A percentile compares a stretch with the other conserved stretches of the same genome.
Conservation (phyloP, 2,113 vertebrate species). For the Eudyptes chrysolophus region DNA sequence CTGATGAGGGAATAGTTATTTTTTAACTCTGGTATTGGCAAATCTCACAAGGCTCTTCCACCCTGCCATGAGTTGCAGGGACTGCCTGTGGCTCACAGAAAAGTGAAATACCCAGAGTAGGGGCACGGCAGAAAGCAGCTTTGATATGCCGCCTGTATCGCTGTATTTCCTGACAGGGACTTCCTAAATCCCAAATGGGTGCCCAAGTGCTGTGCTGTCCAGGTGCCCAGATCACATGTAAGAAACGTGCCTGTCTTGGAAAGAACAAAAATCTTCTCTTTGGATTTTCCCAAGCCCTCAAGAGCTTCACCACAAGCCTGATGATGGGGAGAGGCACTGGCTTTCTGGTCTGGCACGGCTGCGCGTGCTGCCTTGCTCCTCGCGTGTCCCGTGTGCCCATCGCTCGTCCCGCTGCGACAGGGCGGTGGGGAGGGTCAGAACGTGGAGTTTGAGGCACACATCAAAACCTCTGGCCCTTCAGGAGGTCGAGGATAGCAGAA, state of each 20-base stretch:
- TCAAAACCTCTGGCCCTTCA: neutral
- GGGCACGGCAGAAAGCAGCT: neutral
- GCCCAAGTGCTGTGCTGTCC: neutral
- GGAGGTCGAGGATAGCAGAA: neutral
- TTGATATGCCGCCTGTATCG: neutral
- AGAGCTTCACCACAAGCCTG: neutral
- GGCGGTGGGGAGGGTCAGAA: too few relatives aligned
- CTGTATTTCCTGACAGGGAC: neutral
- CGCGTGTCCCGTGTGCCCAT: rapidly evolving
- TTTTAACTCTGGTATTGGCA: neutral
- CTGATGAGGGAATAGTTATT: neutral
- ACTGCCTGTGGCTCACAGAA: neutral
- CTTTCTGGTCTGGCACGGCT: neutral
- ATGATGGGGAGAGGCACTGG: neutral
- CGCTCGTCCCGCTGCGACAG: rapidly evolving
- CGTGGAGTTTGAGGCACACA: rapidly evolving
- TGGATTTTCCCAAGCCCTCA: neutral
- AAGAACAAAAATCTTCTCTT: neutral
- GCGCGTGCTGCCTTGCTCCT: rapidly evolving
- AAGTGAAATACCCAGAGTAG: neutral
- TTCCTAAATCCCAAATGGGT: neutral
- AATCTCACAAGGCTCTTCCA: neutral
- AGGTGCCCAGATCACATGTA: neutral
- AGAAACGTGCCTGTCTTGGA: rapidly evolving
- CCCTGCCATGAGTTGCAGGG: neutral